Evolutionary conservation across 1,140 invertebrate species (phyloP), one percentile per base, ranked within the genome.

Genomic region (Hypothenemus hampei): DNA sequence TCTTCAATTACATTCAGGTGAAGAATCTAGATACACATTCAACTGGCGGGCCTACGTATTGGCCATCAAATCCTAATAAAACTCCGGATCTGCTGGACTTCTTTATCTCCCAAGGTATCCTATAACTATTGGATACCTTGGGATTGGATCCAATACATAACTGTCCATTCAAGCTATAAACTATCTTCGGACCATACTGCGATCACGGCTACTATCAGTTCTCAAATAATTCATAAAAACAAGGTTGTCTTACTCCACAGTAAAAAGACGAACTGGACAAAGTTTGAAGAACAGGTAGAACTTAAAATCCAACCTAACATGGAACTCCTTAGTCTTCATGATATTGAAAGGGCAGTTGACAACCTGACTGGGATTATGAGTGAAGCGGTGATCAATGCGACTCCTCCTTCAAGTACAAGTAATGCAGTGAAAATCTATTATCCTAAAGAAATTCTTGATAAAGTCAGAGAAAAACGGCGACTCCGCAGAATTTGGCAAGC

Each of bases 1-100:
- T 71, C 3, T 61, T 66, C 10, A 57, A 47, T 58, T 49, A 60
- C 11, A 65, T 68, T 33, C 44, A 7, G 26, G 13, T 43, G 26
- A 23, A n/a, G 20, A 55, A 6, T 68, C 66, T 35, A 67, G 74
- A 45, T 50, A 58, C 15, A 56, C 47, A 4, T 36, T 75, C 10
- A 69, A 65, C 66, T 10, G 63, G 68, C 2, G 63, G 71, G 58
- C 69, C 70, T 8, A 73, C 69, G 10, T 69, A 74, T 52, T 73
- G 71, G 66, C 67, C 73, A 19, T 57, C 64, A 8, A 70, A 70
- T 29, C 19, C 13, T 10, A 64, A 49, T 33, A 70, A 68, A 67
- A 64, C 55, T 8, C 67, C 71, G 7, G 67, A 72, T 20, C 6
- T 56, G 3, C 13, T 48, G 8, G 39, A 57, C 18, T 52, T 52